A percentile compares a stretch with the other conserved stretches of the same genome.
phyloP scores from a whole-genome alignment of 23 tunicate species.

The Phallusia fumigata region DNA sequence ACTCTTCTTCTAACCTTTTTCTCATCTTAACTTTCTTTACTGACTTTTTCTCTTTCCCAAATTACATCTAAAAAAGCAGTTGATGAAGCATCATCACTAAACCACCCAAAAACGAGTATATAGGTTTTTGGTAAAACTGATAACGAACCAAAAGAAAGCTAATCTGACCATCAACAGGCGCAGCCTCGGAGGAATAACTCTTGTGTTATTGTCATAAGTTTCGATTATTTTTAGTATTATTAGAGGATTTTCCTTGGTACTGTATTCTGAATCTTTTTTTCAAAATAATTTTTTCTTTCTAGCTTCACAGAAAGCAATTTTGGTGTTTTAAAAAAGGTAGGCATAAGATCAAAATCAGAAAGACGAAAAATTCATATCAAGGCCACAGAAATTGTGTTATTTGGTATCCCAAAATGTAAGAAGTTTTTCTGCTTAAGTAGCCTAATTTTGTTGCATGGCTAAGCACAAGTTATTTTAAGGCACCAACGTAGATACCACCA shows the following conservation, averaged over 20 bases:
- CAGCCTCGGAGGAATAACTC: too few relatives aligned
- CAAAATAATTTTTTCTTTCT: neutral
- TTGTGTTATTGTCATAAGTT: too few relatives aligned
- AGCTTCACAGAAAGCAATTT: constrained; percentile 6
- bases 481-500: too few relatives aligned
- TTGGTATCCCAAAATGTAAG: constrained; percentile 86
- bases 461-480: too few relatives aligned
- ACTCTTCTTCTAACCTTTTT: neutral
- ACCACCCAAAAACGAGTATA: too few relatives aligned
- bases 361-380: constrained; percentile 52
- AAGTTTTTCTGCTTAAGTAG: neutral
- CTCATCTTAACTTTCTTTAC: neutral
- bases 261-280: neutral
- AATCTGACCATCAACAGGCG: too few relatives aligned
- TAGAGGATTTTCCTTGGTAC: too few relatives aligned
- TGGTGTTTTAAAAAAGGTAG: constrained; percentile 28
- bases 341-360: constrained; percentile 40
- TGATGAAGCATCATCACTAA: too few relatives aligned
- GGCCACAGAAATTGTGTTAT: constrained; percentile 63
- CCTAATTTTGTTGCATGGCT: neutral
- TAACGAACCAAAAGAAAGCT: too few relatives aligned
- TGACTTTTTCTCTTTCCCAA: neutral
- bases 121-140: too few relatives aligned
- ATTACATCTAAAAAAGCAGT: too few relatives aligned
- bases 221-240: too few relatives aligned